These are phyloP conservation scores for Balaeniceps rex DNA, from an alignment of 2,113 vertebrate genomes.

Conservation along the genomic window DNA sequence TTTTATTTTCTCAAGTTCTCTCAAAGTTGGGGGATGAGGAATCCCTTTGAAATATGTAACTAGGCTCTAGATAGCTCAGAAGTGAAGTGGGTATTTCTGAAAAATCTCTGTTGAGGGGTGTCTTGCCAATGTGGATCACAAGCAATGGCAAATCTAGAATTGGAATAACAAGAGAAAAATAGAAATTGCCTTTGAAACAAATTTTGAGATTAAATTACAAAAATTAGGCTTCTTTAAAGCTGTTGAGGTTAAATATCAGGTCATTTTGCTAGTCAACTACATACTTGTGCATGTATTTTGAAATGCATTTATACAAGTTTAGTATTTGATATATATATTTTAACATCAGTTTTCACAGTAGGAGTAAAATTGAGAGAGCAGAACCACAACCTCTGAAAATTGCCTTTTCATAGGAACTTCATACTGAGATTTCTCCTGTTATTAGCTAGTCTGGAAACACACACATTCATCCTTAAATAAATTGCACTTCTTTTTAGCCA, in stretches of 20 bases:
- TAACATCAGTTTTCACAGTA: background rate
- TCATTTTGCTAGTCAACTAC: background rate
- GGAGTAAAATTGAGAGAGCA: background rate
- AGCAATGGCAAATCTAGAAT: background rate
- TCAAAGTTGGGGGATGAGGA: background rate
- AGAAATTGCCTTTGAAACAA: background rate
- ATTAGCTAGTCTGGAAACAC: background rate
- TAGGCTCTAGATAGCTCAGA: background rate
- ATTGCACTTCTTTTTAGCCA: background rate
- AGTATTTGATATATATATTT: background rate
- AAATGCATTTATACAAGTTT: background rate
- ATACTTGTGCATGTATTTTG: background rate
- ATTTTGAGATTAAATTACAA: background rate
- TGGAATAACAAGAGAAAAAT: background rate
- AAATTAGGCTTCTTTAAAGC: background rate
- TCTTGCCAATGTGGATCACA: background rate
- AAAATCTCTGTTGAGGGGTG: background rate
- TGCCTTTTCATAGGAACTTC: background rate
- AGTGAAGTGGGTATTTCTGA: background rate
- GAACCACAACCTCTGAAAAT: background rate
- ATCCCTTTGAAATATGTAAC: background rate
- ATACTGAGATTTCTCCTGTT: background rate
- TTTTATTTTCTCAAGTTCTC: background rate
- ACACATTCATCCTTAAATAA: background rate
- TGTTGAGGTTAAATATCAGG: background rate